phyloP scores from a whole-genome alignment of 2,888 invertebrate genomes.

The Monoplex corrugatus region DNA sequence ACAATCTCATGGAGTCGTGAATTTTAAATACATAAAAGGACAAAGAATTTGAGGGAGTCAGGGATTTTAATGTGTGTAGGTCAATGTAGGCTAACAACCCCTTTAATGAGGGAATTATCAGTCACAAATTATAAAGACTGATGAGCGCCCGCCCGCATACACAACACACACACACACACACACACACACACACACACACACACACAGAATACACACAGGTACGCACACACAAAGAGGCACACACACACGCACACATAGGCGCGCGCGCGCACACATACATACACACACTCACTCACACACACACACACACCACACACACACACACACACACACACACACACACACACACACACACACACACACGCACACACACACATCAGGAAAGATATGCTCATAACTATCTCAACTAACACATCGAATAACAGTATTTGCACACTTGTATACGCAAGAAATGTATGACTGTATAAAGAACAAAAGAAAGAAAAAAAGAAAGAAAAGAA shows the following conservation, averaged over 20 bases:
- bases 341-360: background rate
- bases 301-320: background rate
- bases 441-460: background rate
- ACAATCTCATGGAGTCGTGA: no score
- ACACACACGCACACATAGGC: background rate
- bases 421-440: background rate
- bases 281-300: background rate
- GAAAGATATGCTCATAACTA: background rate
- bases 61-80: no score
- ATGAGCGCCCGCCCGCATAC: no score
- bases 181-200: background rate
- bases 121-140: no score
- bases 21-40: no score
- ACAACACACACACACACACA: background rate
- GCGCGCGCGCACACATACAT: background rate
- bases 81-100: no score
- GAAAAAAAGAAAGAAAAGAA: background rate
- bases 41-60: no score
- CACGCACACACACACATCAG: no score
- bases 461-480: background rate
- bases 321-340: background rate
- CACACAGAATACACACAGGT: background rate
- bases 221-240: background rate
- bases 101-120: no score
- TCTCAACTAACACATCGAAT: background rate